Evolutionary conservation across 2,797 vertebrate genomes (phyloP), one percentile per base, ranked within the genome.

Genomic region (Fistularia tabacaria): DNA sequence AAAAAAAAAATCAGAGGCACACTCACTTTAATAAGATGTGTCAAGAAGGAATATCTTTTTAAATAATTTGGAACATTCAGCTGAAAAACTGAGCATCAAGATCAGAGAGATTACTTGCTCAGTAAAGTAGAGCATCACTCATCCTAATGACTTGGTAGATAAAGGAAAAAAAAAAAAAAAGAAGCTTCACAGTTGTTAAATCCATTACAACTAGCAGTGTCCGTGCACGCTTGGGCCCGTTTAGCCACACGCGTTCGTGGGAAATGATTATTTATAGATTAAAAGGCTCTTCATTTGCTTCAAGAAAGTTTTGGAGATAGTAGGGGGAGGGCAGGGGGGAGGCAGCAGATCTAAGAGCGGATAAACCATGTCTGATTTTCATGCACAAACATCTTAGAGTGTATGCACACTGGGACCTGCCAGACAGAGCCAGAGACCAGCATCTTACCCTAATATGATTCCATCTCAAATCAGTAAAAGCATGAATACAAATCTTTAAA

Each of bases 61-160:
- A 57, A 43, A 6, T 49, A 59, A 66, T 49, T 39, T 14, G 3
- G 14, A 49, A 15, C 44, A 51, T 51, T n/a, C 40, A 37, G 25
- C 47, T 51, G 11, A 45, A 36, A 44, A 41, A 10, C 46, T 46
- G 51, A 58, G 41, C 14, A 52, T 44, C 54, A 39, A 51, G 4
- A 42, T 5, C 39, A 64, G 43, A n/a, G 48, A 52, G 66, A 74
- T 72, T 62, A 61, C 41, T 49, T 25, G 38, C 14, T 25, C 25
- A 25, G 13, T 57, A 43, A 63, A 71, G 37, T 41, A 54, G 51
- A 59, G 49, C 37, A 51, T 64, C 57, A 56, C 43, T 68, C 50
- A 66, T 57, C 47, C 36, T 62, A 43, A 67, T 60, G 52, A 57
- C 52, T 62, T 50, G 40, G 40, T 36, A 49, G 14, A 46, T 25